phyloP scores from a whole-genome alignment of 2,888 invertebrate species.

The Ypsolopha scabrella region DNA sequence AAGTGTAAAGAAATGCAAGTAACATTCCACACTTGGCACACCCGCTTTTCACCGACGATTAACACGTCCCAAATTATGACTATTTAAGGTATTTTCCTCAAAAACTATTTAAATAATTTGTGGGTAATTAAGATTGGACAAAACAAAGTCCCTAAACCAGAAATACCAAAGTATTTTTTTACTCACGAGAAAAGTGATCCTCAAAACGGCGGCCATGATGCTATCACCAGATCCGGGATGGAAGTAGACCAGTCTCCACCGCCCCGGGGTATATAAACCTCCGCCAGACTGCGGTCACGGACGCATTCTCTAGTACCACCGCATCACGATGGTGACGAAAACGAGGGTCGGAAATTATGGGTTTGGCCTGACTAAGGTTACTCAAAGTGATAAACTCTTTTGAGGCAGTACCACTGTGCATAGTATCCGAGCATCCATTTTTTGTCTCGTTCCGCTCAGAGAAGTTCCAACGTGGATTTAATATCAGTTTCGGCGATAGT shows the following conservation, averaged over 20 bases:
- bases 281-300: constrained; percentile 1
- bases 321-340: constrained; percentile 1
- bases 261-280: neutral
- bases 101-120: too few species aligned
- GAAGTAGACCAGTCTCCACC: neutral
- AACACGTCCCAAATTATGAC: too few species aligned
- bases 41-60: too few species aligned
- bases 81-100: too few species aligned
- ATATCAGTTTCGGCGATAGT: too few species aligned
- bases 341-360: neutral
- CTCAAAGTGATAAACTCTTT: neutral
- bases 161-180: neutral
- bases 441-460: too few species aligned
- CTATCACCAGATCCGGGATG: neutral
- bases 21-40: too few species aligned
- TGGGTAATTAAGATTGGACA: too few species aligned
- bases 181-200: constrained; percentile 41
- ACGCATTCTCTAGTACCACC: neutral
- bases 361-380: constrained; percentile 1
- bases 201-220: constrained; percentile 15
- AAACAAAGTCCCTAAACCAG: neutral
- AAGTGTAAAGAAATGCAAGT: too few species aligned
- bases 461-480: too few species aligned
- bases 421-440: too few species aligned
- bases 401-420: too few species aligned